Evolutionary conservation across 2,888 invertebrate species (phyloP), one percentile per base, ranked within the genome.

Genomic region (Elysia crispata): DNA sequence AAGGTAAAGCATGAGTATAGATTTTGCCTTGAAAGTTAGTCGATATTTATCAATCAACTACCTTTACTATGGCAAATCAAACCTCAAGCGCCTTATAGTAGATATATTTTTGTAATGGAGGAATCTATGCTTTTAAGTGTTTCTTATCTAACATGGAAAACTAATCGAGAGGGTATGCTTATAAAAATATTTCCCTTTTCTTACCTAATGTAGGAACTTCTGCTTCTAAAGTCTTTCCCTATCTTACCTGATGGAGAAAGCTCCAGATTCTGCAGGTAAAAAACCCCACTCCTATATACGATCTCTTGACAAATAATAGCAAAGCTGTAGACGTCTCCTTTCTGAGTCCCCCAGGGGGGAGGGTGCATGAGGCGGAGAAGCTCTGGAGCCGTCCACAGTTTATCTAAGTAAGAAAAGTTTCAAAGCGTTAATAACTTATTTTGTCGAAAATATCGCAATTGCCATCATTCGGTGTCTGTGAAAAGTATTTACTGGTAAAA

Each of bases 221-320:
- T 11, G 5, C 41, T 6, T 11, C 3, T 11, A 41, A 11, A 41
- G 41, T 6, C 41, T 6, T 11, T 11, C 41, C 3, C 41, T 41
- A 6, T 6, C 41, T 41, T 74, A 79, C 79, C 79, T 82, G 84
- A 81, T 0, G 87, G 87, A 1, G 84, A 82, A 15, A 87, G 66
- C n/a, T 87, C 87, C 60, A 85, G 77, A 67, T 86, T 81, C 33
- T 87, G 86, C 25, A 91, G 64, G 82, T 88, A 89, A 81, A 92
- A 92, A 0, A 91, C 90, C 0, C 92, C 92, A 79, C 86, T 89
- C 76, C 92, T 85, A 82, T 92, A 92, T n/a, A 97, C 95, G 77
- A 98, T 97, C 93, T 97, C 97, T 89, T 97, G 97, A 72, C 97
- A 93, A 82, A 98, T 97, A 77, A 98, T 95, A 0, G 95, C 96